Base-by-base conservation (phyloP, 64 coral and sea anemone genomes). In the Hydrozoanthus tunicans region DNA sequence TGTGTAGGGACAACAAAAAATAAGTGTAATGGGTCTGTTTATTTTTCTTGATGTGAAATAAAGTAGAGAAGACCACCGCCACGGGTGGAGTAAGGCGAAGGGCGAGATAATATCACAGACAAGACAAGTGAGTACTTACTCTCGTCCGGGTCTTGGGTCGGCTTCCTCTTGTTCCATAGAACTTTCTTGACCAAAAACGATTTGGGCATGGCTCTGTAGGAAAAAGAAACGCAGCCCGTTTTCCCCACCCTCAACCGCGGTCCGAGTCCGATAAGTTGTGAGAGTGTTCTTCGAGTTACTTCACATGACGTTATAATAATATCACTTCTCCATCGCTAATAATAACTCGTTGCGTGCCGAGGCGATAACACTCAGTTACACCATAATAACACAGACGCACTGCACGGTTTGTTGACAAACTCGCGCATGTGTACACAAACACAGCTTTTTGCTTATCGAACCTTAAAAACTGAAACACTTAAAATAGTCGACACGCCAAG, bases 111-210 rank as follows among this genome's bases (percentile, higher is more conserved):
- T 88, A 74, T 88, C 55, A 25, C 53, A 60, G 24, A 43, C 54
- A 58, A 51, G 17, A 73, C 84, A 74, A n/a, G 84, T 43, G 32
- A 43, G 32, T 88, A 59, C 69, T 88, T 88, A 88, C 84, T 55
- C 15, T 88, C 68, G 56, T 73, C 84, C 14, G 84, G 68, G 69
- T 5, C 68, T 56, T 43, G 56, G 68, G 56, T 9, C 5, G 68
- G 68, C 51, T 88, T 88, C 84, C 74, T 88, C 69, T 14, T 88
- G 84, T 75, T 88, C 84, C 84, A 88, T 60, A 88, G 11, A 5
- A 88, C 84, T 88, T 88, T 88, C 68, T 88, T 88, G 69, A 88
- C 84, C 84, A 88, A 73, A 88, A 88, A 88, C 54, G 84, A 88
- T 53, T 88, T 88, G 73, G 84, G 84, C 84, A 88, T 88, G 12